These are phyloP conservation scores for Standfussiana lucernea DNA, from an alignment of 2,888 invertebrate species.

Conservation along the genomic window DNA sequence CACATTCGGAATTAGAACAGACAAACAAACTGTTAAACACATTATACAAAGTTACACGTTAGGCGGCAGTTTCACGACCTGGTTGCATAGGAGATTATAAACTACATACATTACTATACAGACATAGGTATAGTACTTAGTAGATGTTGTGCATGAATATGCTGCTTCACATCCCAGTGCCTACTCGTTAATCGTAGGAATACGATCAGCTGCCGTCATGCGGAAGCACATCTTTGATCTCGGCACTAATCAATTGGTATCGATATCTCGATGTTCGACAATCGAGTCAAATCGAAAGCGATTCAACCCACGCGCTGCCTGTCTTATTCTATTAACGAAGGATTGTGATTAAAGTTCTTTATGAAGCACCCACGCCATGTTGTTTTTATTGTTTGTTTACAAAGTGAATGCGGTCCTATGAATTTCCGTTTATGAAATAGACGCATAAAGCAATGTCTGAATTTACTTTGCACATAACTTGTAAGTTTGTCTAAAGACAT, in stretches of 20 bases:
- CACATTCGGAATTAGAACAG: conserved; percentile 41
- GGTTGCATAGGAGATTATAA: conserved; percentile 49
- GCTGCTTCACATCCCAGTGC: conserved; percentile 70
- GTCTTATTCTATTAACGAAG: conserved; percentile 78
- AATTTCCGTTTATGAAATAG: conserved; percentile 48
- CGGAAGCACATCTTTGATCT: conserved; percentile 88
- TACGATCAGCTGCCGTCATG: conserved; percentile 78
- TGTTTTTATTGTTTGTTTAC: conserved; percentile 68
- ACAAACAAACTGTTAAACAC: conserved; percentile 59
- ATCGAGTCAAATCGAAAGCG: conserved; percentile 80
- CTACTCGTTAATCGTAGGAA: conserved; percentile 76
- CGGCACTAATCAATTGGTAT: conserved; percentile 84
- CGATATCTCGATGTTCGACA: conserved; percentile 79
- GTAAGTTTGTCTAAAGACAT: conserved; percentile 17
- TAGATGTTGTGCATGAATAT: conserved; percentile 17
- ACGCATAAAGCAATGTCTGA: conserved; percentile 32
- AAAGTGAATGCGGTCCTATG: conserved; percentile 35
- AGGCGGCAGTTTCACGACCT: conserved; percentile 29
- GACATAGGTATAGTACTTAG: background rate
- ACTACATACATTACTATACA: conserved; percentile 27
- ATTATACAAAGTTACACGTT: conserved; percentile 49
- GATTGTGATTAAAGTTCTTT: conserved; percentile 75
- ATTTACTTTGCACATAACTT: conserved; percentile 35
- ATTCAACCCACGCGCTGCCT: conserved; percentile 80
- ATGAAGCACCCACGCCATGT: conserved; percentile 72